Evolutionary conservation across 2,888 invertebrate species (phyloP), one percentile per base, ranked within the genome.

Genomic region (Ditula angustiorana): DNA sequence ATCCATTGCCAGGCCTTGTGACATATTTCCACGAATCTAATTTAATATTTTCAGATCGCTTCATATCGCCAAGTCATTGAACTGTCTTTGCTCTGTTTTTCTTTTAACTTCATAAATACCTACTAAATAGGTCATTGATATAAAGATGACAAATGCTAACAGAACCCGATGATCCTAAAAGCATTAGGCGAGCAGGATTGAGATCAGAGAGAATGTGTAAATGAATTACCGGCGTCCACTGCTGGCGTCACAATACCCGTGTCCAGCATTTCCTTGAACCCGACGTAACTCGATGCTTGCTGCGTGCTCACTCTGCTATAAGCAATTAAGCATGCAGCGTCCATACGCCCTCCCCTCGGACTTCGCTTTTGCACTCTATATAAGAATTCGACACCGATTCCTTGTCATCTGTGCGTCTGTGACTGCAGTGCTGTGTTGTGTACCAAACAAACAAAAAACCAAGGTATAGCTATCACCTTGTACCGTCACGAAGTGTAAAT

Each of bases 371-470:
- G 84, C 88, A 87, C 81, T 89, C 86, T 92, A 92, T 92, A 92
- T 83, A 91, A 92, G 90, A 84, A 89, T 87, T 85, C 76, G 76
- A 71, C 78, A 80, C 73, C 78, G 77, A 72, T 74, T 74, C 77
- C 75, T 80, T 84, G 86, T 82, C 87, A 89, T 87, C 88, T 86
- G 86, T 90, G 84, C 79, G 81, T 86, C 79, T 83, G 90, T 90
- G 85, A 72, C 80, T 87, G 84, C 85, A 85, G 91, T 90, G 89
- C 78, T 79, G 91, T 90, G 90, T 91, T 88, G 89, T 90, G 90
- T 86, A 76, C 76, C 46, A 28, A 77, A 75, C 77, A 79, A 81
- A 78, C 77, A 69, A 81, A 77, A 63, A 69, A 67, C 77, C 78
- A 87, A 89, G 90, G 89, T 89, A 57, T 26, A 28, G 62, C 26